Percentiles rank a stretch among this genome's conserved stretches.
Evolutionary conservation across 1,140 invertebrate genomes (phyloP).

Genomic region (Rhopalosiphum maidis): DNA sequence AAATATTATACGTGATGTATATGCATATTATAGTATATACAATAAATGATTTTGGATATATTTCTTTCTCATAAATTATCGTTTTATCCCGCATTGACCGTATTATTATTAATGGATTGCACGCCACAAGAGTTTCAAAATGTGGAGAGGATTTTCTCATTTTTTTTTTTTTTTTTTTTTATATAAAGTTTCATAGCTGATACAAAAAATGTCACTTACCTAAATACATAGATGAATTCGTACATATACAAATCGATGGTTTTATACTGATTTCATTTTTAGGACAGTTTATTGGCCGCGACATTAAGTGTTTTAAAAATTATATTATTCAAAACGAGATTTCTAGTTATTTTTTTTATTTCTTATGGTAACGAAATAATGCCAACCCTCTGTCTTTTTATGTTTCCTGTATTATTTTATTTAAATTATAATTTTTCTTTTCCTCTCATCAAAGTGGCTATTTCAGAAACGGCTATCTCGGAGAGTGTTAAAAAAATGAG

Average conservation of each 20-base stretch:
- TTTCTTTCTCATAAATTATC: slow-evolving; percentile 42
- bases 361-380: slow-evolving; percentile 41
- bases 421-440: slow-evolving; percentile 52
- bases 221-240: not conserved
- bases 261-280: not conserved
- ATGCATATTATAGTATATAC: not conserved
- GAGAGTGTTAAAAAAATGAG: slow-evolving; percentile 48
- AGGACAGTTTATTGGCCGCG: not conserved
- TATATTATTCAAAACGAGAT: not conserved
- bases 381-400: slow-evolving; percentile 28
- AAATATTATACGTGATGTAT: not conserved
- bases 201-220: not conserved
- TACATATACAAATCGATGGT: not conserved
- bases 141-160: not conserved
- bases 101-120: slow-evolving; percentile 34
- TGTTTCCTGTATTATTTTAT: slow-evolving; percentile 23
- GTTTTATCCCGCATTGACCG: not conserved
- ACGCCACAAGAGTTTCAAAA: not conserved
- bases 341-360: slow-evolving; percentile 32
- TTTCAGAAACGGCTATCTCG: slow-evolving; percentile 39
- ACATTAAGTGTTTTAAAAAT: not conserved
- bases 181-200: not conserved
- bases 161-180: not conserved
- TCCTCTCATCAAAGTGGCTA: slow-evolving; percentile 49
- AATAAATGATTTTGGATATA: slow-evolving; percentile 15